Evolutionary conservation across 1,140 invertebrate genomes (phyloP).

Genomic region (Caerostris extrusa): DNA sequence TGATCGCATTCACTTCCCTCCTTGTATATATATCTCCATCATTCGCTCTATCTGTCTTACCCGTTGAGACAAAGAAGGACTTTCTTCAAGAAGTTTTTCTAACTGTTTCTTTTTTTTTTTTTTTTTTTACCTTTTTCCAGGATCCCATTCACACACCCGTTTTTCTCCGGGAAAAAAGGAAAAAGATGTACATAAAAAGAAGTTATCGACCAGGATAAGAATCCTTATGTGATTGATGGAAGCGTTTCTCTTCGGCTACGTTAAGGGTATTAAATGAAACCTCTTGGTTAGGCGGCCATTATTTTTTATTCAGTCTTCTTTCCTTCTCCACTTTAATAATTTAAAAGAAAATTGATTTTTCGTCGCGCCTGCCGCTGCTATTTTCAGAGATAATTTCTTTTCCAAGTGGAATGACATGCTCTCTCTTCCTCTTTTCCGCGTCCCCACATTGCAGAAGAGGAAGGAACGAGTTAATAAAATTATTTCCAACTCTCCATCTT

Average conservation of each 20-base stretch:
- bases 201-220: constrained; percentile 69
- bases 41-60: constrained; percentile 17
- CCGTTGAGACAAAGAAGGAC: constrained; percentile 63
- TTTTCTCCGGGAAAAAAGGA: constrained; percentile 46
- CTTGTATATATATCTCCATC: constrained; percentile 33
- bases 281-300: constrained; percentile 59
- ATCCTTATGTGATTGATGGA: constrained; percentile 74
- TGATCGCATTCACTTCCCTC: not conserved
- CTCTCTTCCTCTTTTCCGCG: not conserved
- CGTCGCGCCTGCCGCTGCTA: constrained; percentile 32
- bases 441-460: not conserved
- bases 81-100: constrained; percentile 49
- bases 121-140: constrained; percentile 6
- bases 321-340: constrained; percentile 67
- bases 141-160: constrained; percentile 59
- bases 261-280: constrained; percentile 75
- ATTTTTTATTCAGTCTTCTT: constrained; percentile 17
- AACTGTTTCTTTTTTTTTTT: not conserved
- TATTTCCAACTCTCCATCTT: not conserved
- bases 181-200: constrained; percentile 62
- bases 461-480: constrained; percentile 13
- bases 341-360: constrained; percentile 76
- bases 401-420: not conserved
- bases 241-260: constrained; percentile 46
- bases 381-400: constrained; percentile 64